A percentile compares a stretch with the other conserved stretches of the same genome.
phyloP scores from a whole-genome alignment of 2,888 invertebrate genomes.

The Globia sparganii region DNA sequence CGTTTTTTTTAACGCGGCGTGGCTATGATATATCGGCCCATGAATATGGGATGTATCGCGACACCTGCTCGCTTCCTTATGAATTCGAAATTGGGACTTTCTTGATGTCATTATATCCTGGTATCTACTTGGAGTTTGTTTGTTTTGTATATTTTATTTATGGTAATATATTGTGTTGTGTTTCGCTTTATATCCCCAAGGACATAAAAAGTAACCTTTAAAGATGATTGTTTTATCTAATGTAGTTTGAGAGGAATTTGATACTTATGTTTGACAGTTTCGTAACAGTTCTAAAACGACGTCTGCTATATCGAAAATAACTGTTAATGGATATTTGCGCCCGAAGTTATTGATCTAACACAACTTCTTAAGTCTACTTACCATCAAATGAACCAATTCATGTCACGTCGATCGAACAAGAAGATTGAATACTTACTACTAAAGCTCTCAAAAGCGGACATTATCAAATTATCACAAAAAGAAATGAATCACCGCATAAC shows the following conservation, averaged over 20 bases:
- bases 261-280: slow-evolving; percentile 46
- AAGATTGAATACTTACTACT: slow-evolving; percentile 70
- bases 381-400: slow-evolving; percentile 66
- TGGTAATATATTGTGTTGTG: slow-evolving; percentile 51
- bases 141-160: slow-evolving; percentile 61
- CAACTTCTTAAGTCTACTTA: slow-evolving; percentile 57
- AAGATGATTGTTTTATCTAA: slow-evolving; percentile 14
- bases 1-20: slow-evolving; percentile 75
- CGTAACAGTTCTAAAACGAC: slow-evolving; percentile 12
- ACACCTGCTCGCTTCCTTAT: slow-evolving; percentile 87
- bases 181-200: slow-evolving; percentile 47
- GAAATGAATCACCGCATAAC: slow-evolving; percentile 77
- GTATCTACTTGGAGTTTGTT: slow-evolving; percentile 68
- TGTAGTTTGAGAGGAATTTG: not conserved
- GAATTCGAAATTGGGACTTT: slow-evolving; percentile 86
- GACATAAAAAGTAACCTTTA: slow-evolving; percentile 18
- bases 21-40: slow-evolving; percentile 88
- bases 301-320: not conserved
- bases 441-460: slow-evolving; percentile 68
- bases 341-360: slow-evolving; percentile 49
- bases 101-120: slow-evolving; percentile 80
- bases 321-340: slow-evolving; percentile 36
- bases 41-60: slow-evolving; percentile 89
- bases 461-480: slow-evolving; percentile 80
- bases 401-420: slow-evolving; percentile 66